These are phyloP conservation scores for Scolopax mira DNA, from an alignment of 2,113 vertebrate species.

Conservation along the genomic window DNA sequence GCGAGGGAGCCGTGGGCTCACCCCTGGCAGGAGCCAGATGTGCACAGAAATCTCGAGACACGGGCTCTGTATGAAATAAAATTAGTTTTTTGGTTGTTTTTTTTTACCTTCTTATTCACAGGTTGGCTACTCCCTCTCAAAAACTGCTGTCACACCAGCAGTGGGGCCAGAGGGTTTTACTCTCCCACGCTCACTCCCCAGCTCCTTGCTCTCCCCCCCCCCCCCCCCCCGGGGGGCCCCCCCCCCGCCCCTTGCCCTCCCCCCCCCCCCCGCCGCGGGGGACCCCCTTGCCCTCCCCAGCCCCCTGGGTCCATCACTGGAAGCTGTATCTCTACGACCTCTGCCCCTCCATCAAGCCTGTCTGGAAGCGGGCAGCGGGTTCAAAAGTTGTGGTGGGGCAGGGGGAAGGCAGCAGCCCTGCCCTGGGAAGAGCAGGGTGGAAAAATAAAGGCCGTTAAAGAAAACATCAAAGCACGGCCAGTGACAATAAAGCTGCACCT, in stretches of 20 bases:
- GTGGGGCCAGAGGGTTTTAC: rapidly evolving
- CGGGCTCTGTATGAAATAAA: neutral
- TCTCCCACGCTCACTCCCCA: neutral
- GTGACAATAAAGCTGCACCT: neutral
- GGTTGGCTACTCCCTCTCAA: neutral
- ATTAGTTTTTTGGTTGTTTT: rapidly evolving
- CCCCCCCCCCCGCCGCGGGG: no score
- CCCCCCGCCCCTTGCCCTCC: neutral
- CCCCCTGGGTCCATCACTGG: neutral
- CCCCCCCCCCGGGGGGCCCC: no score
- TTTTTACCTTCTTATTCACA: neutral
- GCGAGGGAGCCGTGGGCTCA: neutral
- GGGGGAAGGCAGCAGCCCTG: neutral
- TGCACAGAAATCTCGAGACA: neutral
- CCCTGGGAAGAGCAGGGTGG: neutral
- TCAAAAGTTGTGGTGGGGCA: neutral
- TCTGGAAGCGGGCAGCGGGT: neutral
- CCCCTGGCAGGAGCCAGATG: neutral
- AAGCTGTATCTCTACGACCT: neutral
- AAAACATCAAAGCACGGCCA: slow-evolving; percentile 13
- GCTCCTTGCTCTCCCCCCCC: neutral
- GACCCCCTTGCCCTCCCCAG: neutral
- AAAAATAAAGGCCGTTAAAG: slow-evolving; percentile 1
- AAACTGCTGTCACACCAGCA: rapidly evolving
- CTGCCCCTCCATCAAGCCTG: neutral